phyloP scores from a whole-genome alignment of 2,888 invertebrate species.

The Agrotis clavis region DNA sequence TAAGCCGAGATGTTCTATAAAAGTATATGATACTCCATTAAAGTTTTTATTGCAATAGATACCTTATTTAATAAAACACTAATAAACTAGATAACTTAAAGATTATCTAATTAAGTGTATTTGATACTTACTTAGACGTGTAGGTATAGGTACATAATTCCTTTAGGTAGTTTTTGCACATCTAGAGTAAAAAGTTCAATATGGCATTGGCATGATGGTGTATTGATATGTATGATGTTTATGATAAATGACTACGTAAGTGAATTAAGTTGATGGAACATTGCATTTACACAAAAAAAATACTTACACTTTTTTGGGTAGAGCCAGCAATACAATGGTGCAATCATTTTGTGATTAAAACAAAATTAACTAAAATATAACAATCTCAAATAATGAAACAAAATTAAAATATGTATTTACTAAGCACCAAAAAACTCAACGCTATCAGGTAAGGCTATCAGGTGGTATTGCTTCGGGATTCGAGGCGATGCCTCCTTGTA shows the following conservation, averaged over 20 bases:
- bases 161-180: no score
- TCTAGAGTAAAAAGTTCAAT: constrained; percentile 17
- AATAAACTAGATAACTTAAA: constrained; percentile 8
- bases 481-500: no score
- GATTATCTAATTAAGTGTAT: constrained; percentile 13
- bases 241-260: constrained; percentile 17
- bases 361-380: no score
- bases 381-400: no score
- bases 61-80: neutral
- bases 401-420: no score
- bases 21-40: constrained; percentile 2
- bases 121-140: neutral
- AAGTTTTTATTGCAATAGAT: neutral
- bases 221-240: no score
- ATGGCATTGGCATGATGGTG: constrained; percentile 10
- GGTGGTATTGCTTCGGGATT: no score
- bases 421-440: no score
- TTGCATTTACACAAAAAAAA: constrained; percentile 4
- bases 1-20: constrained; percentile 8
- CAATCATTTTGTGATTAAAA: no score
- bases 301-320: constrained; percentile 19
- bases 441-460: no score
- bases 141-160: no score
- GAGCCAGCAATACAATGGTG: constrained; percentile 1
- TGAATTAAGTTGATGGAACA: neutral